Percentiles rank a stretch among this genome's conserved stretches.
Evolutionary conservation across 2,113 vertebrate species (phyloP).

Genomic region (Triplophysa siluroides): DNA sequence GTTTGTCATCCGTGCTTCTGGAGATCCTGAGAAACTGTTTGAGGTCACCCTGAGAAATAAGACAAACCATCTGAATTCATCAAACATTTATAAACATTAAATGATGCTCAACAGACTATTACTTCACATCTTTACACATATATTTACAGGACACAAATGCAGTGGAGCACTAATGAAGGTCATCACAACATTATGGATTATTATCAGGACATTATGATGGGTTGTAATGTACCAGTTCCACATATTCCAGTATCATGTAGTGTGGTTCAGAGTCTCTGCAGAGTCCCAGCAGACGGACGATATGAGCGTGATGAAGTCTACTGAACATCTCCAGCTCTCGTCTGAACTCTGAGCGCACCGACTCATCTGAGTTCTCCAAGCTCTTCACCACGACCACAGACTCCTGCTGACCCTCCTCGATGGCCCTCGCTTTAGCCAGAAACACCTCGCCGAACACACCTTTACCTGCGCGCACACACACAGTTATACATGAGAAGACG

Average conservation of each 20-base stretch:
- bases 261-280: constrained; percentile 89
- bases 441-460: constrained; percentile 96
- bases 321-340: constrained; percentile 94
- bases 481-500: neutral
- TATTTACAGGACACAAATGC: too few relatives aligned
- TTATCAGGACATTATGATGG: neutral
- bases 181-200: neutral
- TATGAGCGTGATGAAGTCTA: constrained; percentile 87
- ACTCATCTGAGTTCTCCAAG: constrained; percentile 88
- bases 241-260: constrained; percentile 95
- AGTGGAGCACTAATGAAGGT: too few relatives aligned
- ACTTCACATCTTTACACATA: too few relatives aligned
- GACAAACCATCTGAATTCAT: too few relatives aligned
- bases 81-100: too few relatives aligned
- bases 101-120: too few relatives aligned
- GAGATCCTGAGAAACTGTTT: constrained; percentile 97
- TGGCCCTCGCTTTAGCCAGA: constrained; percentile 87
- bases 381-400: constrained; percentile 91
- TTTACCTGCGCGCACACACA: constrained; percentile 74
- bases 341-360: constrained; percentile 89
- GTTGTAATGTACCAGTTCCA: constrained; percentile 84
- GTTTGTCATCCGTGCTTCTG: constrained; percentile 91
- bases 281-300: constrained; percentile 87
- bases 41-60: constrained; percentile 83
- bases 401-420: constrained; percentile 81